These are phyloP conservation scores for Drosophila mayaguana DNA, from an alignment of 2,888 invertebrate genomes.

Conservation along the genomic window DNA sequence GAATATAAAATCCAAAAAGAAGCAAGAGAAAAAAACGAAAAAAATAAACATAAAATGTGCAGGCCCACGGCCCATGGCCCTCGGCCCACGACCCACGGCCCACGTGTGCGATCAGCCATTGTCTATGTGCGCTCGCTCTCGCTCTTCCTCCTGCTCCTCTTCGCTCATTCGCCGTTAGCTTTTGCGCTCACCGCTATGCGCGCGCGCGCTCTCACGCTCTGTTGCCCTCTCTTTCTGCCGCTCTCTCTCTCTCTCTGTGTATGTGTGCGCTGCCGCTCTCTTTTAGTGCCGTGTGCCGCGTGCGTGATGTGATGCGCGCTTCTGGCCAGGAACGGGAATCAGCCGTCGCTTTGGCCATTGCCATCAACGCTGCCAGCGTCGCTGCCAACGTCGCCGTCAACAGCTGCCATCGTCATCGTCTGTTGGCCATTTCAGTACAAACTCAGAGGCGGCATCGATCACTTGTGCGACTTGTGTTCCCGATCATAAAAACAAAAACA, in stretches of 20 bases:
- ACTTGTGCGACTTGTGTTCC: constrained; percentile 79
- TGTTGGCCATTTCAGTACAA: constrained; percentile 78
- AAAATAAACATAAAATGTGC: constrained; percentile 13
- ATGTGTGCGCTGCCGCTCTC: constrained; percentile 9
- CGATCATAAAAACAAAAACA: constrained; percentile 42
- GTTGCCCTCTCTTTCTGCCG: neutral
- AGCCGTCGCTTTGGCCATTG: constrained; percentile 23
- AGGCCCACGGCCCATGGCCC: constrained; percentile 34
- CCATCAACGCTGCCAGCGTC: constrained; percentile 15
- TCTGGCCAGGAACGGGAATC: constrained; percentile 52
- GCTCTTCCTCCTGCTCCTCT: neutral
- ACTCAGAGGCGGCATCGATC: constrained; percentile 84
- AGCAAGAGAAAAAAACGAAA: neutral
- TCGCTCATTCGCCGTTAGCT: constrained; percentile 8
- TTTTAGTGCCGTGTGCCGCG: constrained; percentile 48
- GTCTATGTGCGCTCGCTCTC: constrained; percentile 29
- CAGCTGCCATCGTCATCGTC: constrained; percentile 27
- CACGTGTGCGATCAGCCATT: constrained; percentile 42
- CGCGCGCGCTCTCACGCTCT: constrained; percentile 8
- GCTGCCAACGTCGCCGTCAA: constrained; percentile 21
- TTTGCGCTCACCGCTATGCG: constrained; percentile 8
- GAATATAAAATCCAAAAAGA: neutral
- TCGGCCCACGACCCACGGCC: constrained; percentile 33
- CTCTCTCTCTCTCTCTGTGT: neutral
- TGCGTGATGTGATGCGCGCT: constrained; percentile 45